phyloP scores from a whole-genome alignment of 1,140 invertebrate genomes.

The Andrena cerasifolii region DNA sequence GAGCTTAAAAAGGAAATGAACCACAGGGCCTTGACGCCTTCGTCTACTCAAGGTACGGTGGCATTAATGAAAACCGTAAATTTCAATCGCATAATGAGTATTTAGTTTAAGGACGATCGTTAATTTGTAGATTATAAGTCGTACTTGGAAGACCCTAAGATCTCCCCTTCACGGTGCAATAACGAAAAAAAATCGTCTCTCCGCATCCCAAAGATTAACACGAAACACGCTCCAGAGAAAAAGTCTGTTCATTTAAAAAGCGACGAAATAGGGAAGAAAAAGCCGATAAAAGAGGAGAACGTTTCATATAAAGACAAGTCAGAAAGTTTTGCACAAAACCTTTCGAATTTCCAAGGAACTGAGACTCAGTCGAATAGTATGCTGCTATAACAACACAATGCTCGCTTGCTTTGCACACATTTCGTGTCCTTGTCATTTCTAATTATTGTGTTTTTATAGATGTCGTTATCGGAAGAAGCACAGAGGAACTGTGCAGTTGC shows the following conservation, averaged over 20 bases:
- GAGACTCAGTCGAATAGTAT: slow-evolving; percentile 37
- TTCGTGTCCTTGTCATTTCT: not conserved
- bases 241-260: slow-evolving; percentile 23
- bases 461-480: slow-evolving; percentile 66
- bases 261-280: slow-evolving; percentile 8
- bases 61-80: not conserved
- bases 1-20: slow-evolving; percentile 30
- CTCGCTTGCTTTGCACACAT: not conserved
- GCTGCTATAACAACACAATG: slow-evolving; percentile 4
- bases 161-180: slow-evolving; percentile 6
- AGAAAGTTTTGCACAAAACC: slow-evolving; percentile 11
- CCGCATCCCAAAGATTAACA: not conserved
- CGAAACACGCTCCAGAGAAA: slow-evolving; percentile 17
- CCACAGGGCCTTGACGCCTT: not conserved
- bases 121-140: slow-evolving; percentile 21
- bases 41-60: slow-evolving; percentile 18
- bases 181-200: not conserved
- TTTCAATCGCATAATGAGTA: slow-evolving; percentile 5
- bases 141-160: slow-evolving; percentile 21
- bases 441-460: slow-evolving; percentile 16
- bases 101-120: not conserved
- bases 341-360: slow-evolving; percentile 1
- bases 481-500: slow-evolving; percentile 73
- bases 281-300: slow-evolving; percentile 40
- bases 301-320: slow-evolving; percentile 29